Evolutionary conservation across 1,140 invertebrate species (phyloP), one percentile per base, ranked within the genome.

Genomic region (Manduca sexta): DNA sequence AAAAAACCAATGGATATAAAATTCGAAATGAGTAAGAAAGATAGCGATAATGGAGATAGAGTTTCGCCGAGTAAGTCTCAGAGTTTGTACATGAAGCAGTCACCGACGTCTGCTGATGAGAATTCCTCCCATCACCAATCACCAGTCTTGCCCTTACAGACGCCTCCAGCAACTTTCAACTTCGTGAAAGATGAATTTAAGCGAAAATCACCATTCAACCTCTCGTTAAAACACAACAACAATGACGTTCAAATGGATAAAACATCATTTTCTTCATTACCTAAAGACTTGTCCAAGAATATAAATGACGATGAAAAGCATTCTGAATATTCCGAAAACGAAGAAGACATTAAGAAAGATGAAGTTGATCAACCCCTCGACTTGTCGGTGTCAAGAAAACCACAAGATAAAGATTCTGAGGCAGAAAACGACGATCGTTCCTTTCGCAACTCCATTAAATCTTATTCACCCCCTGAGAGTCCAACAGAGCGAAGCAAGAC

Each of bases 301-400:
- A 16, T 61, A 26, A 64, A 52, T 15, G 69, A 77, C 18, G 61
- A 56, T 16, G 74, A 80, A 7, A 73, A 73, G 40, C 56, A 61
- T 52, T 71, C 66, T 12, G 60, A 58, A 26, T 78, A 78, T 60
- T 80, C 71, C 10, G 78, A 79, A 16, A 44, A 45, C 2, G 78
- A 84, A 17, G 79, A 84, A 40, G 75, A 77, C 11, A 38, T 46
- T 12, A 78, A 71, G 48, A 85, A 75, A 56, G 79, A 82, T 29
- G 59, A 77, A 40, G 71, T 76, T 33, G 92, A 94, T 51, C 90
- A 92, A 64, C 93, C 93, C 0, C 64, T 95, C 17, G 93, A 95
- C 76, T 85, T 94, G n/a, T 90, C 91, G 37, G 85, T 92, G 1
- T 83, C 87, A 33, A 77, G 88, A 45, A 88, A 87, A 60, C 87